phyloP scores from a whole-genome alignment of 2,888 invertebrate genomes.

The Clepsis dumicolana region DNA sequence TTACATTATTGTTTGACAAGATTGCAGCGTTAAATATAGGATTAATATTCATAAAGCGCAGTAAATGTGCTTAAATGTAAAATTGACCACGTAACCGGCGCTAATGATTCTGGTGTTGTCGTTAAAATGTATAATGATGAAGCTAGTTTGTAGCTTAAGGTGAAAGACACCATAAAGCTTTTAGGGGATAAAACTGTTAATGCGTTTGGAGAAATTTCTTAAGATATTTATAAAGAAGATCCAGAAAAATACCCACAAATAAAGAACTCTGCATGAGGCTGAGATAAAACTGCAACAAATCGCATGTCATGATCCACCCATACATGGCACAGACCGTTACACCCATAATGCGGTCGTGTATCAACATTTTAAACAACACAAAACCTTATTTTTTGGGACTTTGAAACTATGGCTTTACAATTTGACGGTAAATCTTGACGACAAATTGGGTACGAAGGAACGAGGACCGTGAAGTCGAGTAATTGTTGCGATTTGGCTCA shows the following conservation, averaged over 20 bases:
- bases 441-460: conserved; percentile 65
- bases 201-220: conserved; percentile 28
- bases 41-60: conserved; percentile 37
- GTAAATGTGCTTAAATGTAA: conserved; percentile 27
- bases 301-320: conserved; percentile 72
- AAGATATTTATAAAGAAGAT: conserved; percentile 32
- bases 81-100: conserved; percentile 35
- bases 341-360: conserved; percentile 44
- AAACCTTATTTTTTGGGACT: conserved; percentile 44
- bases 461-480: conserved; percentile 49
- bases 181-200: conserved; percentile 35
- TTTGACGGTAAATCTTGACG: conserved; percentile 42
- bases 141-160: conserved; percentile 34
- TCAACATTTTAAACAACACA: conserved; percentile 45
- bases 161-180: conserved; percentile 36
- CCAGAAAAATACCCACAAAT: conserved; percentile 17
- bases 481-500: conserved; percentile 48
- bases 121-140: conserved; percentile 34
- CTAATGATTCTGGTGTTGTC: conserved; percentile 34
- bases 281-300: conserved; percentile 78
- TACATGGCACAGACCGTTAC: conserved; percentile 75
- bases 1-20: conserved; percentile 41
- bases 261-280: conserved; percentile 44
- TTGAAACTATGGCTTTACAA: conserved; percentile 5
- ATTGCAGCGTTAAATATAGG: conserved; percentile 40